These are phyloP conservation scores for Pimpla rufipes DNA, from an alignment of 2,888 invertebrate genomes.

Conservation along the genomic window DNA sequence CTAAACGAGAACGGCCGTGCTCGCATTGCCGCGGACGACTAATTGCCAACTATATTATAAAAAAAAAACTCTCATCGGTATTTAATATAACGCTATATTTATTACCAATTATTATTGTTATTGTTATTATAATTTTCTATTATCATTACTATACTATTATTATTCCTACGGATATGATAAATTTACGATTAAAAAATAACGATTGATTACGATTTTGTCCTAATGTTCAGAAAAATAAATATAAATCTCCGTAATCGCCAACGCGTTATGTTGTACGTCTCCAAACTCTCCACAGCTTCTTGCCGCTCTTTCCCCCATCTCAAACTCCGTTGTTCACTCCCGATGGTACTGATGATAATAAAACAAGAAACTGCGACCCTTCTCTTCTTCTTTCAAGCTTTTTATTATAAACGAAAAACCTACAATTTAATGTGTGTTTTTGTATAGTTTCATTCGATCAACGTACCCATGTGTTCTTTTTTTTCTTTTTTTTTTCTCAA, in stretches of 20 bases:
- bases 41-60: constrained; percentile 78
- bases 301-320: constrained; percentile 3
- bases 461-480: constrained; percentile 29
- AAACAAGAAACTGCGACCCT: constrained; percentile 16
- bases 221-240: constrained; percentile 82
- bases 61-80: constrained; percentile 79
- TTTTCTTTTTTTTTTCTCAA: neutral
- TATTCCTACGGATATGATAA: constrained; percentile 81
- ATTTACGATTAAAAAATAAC: constrained; percentile 80
- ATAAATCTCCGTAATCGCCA: constrained; percentile 77
- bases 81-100: constrained; percentile 79
- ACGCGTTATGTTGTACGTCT: constrained; percentile 39
- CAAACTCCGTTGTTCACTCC: constrained; percentile 12
- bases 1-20: constrained; percentile 65
- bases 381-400: constrained; percentile 45
- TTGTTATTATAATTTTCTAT: constrained; percentile 62
- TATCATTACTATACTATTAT: constrained; percentile 70
- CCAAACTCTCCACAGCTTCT: constrained; percentile 40
- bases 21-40: constrained; percentile 70
- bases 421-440: constrained; percentile 42
- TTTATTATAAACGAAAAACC: constrained; percentile 64
- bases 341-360: constrained; percentile 19
- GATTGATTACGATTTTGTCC: constrained; percentile 82
- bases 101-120: constrained; percentile 67
- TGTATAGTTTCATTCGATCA: constrained; percentile 43